Percentiles rank a stretch among this genome's conserved stretches.
phyloP scores from a whole-genome alignment of 2,113 vertebrate genomes.

The Oncorhynchus clarkii region DNA sequence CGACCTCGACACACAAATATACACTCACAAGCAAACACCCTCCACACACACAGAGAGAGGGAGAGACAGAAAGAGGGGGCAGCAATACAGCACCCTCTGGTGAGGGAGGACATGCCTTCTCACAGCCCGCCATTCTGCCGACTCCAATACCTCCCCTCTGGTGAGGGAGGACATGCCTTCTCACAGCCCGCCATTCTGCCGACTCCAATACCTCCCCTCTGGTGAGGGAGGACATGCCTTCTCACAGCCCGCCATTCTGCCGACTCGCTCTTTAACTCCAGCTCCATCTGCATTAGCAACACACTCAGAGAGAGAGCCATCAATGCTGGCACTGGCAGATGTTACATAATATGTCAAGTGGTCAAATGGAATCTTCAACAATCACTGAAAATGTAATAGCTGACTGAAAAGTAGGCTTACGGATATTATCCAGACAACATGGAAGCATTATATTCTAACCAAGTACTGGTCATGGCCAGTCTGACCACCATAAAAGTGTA shows the following conservation, averaged over 20 bases:
- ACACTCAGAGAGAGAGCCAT: neutral
- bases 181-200: neutral
- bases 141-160: neutral
- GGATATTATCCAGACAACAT: too few relatives aligned
- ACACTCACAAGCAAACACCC: neutral
- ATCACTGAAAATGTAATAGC: too few relatives aligned
- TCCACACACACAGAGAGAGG: neutral
- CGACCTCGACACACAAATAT: neutral
- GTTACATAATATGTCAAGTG: neutral
- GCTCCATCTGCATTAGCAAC: neutral
- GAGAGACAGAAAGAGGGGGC: neutral
- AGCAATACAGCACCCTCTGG: neutral
- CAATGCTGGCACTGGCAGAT: neutral
- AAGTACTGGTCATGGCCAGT: too few relatives aligned
- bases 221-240: too few relatives aligned
- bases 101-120: neutral
- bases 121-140: too few relatives aligned
- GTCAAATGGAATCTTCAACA: neutral
- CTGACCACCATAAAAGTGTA: too few relatives aligned
- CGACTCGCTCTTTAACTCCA: neutral
- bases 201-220: neutral
- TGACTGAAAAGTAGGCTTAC: neutral
- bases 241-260: too few relatives aligned
- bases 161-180: neutral
- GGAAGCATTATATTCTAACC: too few relatives aligned